phyloP scores from a whole-genome alignment of 2,797 vertebrate species.

The Takifugu ocellatus region DNA sequence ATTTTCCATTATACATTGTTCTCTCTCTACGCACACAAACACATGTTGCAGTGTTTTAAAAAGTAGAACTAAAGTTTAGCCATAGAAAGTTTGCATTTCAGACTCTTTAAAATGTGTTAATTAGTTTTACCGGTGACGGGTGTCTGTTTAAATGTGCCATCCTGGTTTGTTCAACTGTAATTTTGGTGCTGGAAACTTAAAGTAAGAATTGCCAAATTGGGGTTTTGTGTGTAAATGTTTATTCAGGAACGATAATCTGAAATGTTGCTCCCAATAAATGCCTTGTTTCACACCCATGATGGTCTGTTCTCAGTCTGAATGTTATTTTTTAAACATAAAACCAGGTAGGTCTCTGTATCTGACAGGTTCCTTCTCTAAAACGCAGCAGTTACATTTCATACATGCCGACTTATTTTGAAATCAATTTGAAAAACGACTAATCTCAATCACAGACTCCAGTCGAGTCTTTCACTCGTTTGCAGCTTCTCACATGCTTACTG shows the following conservation, averaged over 20 bases:
- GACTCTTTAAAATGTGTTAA: conserved; percentile 18
- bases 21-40: conserved; percentile 8
- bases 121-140: conserved; percentile 12
- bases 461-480: too few species aligned
- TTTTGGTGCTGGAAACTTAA: conserved; percentile 32
- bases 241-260: conserved; percentile 21
- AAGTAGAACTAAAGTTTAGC: conserved; percentile 32
- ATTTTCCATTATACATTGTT: conserved; percentile 17
- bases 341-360: too few species aligned
- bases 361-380: too few species aligned
- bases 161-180: conserved; percentile 26
- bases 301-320: conserved; percentile 2
- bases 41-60: conserved; percentile 27
- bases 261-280: conserved; percentile 45
- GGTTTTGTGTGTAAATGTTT: conserved; percentile 39
- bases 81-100: conserved; percentile 21
- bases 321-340: not conserved
- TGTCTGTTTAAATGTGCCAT: conserved; percentile 56
- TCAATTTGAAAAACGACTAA: too few species aligned
- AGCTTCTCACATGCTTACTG: too few species aligned
- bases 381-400: too few species aligned
- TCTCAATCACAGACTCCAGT: too few species aligned
- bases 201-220: conserved; percentile 29
- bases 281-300: conserved; percentile 30
- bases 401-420: too few species aligned